Percentiles rank a stretch among this genome's conserved stretches.
These are phyloP conservation scores for Wiebesia pumilae DNA, from an alignment of 1,140 invertebrate genomes.

Conservation along the genomic window DNA sequence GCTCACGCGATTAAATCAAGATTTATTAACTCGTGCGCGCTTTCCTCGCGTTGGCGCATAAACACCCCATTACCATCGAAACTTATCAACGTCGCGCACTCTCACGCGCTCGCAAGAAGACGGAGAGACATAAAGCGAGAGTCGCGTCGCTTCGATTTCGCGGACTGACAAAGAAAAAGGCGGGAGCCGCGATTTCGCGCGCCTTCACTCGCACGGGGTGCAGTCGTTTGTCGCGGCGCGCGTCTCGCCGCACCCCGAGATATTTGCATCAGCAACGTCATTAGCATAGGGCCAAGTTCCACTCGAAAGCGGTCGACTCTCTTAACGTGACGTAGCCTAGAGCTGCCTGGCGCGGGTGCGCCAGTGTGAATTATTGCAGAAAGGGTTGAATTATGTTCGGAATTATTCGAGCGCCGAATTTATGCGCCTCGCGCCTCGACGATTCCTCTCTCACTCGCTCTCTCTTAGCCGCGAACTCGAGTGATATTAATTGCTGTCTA, in stretches of 20 bases:
- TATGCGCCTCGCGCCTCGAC: conserved; percentile 59
- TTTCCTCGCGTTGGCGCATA: conserved; percentile 27
- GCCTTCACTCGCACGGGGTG: conserved; percentile 51
- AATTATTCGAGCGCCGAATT: conserved; percentile 70
- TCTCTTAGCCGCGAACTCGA: conserved; percentile 54
- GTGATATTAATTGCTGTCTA: conserved; percentile 69
- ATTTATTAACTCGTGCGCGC: conserved; percentile 42
- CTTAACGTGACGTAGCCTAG: background rate
- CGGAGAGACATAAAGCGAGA: background rate
- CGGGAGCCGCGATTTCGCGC: conserved; percentile 30
- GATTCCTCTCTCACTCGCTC: conserved; percentile 51
- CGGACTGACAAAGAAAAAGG: no score
- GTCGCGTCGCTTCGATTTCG: background rate
- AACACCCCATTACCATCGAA: conserved; percentile 46
- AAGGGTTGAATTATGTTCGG: conserved; percentile 69
- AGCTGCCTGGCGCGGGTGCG: background rate
- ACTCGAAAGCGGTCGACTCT: background rate
- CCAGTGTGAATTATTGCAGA: conserved; percentile 60
- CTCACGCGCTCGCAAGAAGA: no score
- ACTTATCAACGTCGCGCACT: conserved; percentile 47
- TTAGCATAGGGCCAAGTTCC: background rate
- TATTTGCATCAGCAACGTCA: background rate
- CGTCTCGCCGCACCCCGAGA: background rate
- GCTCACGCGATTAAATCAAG: conserved; percentile 49
- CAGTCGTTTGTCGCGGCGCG: conserved; percentile 24